Conservation (phyloP, 2,797 vertebrate species). For the Enteromius paludinosus region DNA sequence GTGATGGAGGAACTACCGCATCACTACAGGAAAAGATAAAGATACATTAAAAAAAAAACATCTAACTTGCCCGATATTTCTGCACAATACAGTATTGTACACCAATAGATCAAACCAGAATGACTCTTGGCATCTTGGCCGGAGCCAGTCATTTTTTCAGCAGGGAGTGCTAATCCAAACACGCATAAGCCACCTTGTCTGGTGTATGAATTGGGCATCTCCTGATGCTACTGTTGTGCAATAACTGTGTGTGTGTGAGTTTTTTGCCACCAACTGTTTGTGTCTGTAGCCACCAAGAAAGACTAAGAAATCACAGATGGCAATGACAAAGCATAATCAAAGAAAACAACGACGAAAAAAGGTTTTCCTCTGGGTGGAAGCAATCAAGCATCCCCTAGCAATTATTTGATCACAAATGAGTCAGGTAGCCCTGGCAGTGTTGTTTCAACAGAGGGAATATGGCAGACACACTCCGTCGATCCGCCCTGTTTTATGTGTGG, state of each 20-base stretch:
- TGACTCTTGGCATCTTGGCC: background rate
- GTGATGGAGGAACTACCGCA: background rate
- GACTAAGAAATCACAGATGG: slow-evolving; percentile 38
- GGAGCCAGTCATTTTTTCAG: background rate
- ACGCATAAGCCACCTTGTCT: background rate
- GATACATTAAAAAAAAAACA: background rate
- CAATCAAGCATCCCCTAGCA: slow-evolving; percentile 48
- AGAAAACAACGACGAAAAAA: slow-evolving; percentile 31
- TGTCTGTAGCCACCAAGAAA: slow-evolving; percentile 12
- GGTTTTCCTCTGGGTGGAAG: slow-evolving; percentile 35
- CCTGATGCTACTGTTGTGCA: background rate
- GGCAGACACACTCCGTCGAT: slow-evolving; percentile 32
- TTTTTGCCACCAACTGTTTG: background rate
- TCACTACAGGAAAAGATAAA: background rate
- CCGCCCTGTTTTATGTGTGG: slow-evolving; percentile 43
- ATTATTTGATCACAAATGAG: slow-evolving; percentile 56
- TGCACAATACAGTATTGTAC: background rate
- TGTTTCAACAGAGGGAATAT: slow-evolving; percentile 40
- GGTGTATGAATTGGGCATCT: background rate
- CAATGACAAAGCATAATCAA: slow-evolving; percentile 50
- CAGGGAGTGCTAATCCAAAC: slow-evolving; percentile 11
- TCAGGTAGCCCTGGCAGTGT: slow-evolving; percentile 40
- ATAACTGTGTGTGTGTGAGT: slow-evolving; percentile 8
- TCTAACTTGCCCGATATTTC: background rate
- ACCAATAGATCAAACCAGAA: background rate